These are phyloP conservation scores for Mobula hypostoma DNA, from an alignment of 2,113 vertebrate genomes.

Conservation along the genomic window DNA sequence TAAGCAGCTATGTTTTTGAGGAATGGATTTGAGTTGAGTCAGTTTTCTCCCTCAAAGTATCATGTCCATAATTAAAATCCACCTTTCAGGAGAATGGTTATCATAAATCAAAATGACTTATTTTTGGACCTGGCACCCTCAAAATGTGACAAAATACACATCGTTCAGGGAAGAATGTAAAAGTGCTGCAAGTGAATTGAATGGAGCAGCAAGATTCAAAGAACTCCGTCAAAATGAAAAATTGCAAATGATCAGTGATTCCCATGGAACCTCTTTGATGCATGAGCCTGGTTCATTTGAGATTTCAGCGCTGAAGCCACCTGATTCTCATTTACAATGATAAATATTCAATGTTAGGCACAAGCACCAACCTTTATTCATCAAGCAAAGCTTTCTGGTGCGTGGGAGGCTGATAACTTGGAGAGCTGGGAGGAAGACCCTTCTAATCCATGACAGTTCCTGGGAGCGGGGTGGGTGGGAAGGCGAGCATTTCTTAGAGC, in stretches of 20 bases:
- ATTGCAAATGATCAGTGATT: neutral
- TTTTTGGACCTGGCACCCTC: neutral
- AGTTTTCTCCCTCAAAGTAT: neutral
- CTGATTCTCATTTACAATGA: conserved; percentile 23
- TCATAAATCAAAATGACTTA: neutral
- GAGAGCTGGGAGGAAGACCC: neutral
- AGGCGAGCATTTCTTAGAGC: too few relatives aligned
- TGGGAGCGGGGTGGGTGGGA: too few relatives aligned
- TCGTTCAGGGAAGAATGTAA: neutral
- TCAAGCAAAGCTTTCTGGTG: too few relatives aligned
- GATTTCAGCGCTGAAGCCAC: conserved; percentile 6
- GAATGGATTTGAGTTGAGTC: neutral
- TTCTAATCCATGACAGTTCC: too few relatives aligned
- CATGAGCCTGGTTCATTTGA: neutral
- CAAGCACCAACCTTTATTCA: neutral
- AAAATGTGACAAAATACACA: neutral
- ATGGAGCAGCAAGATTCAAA: conserved; percentile 1
- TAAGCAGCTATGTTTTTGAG: too few relatives aligned
- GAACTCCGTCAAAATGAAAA: conserved; percentile 5
- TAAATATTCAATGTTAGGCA: neutral
- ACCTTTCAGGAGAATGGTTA: neutral
- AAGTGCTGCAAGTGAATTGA: neutral
- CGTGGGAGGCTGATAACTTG: neutral
- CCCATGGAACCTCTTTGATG: conserved; percentile 1
- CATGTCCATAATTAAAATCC: neutral